These are phyloP conservation scores for Taxidea taxus DNA, from an alignment of 2,113 vertebrate species.

Conservation along the genomic window DNA sequence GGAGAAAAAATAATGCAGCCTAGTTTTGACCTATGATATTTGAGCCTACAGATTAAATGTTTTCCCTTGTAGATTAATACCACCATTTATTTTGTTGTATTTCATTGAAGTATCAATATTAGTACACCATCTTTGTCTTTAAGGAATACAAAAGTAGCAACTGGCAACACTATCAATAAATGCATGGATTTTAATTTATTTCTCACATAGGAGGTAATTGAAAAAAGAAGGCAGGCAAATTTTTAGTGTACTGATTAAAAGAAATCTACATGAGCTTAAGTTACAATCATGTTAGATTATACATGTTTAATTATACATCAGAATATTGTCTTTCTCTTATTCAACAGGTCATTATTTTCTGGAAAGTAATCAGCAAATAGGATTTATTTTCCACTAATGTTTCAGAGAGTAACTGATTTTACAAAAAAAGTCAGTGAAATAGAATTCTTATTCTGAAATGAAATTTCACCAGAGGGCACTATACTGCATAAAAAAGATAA, in stretches of 20 bases:
- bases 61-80: constrained; percentile 3
- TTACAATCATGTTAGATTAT: not conserved
- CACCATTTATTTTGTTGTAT: not conserved
- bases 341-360: not conserved
- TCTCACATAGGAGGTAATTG: not conserved
- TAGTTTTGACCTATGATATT: constrained; percentile 30
- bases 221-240: constrained; percentile 1
- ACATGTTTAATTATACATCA: not conserved
- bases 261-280: not conserved
- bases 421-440: not conserved
- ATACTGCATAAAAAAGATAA: not conserved
- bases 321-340: not conserved
- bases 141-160: constrained; percentile 38
- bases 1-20: not conserved
- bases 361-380: not conserved
- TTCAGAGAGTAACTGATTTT: constrained; percentile 15
- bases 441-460: not conserved
- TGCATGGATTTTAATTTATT: not conserved
- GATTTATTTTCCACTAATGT: constrained; percentile 8
- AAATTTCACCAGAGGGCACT: constrained; percentile 58
- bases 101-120: constrained; percentile 19
- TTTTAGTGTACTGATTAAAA: constrained; percentile 11
- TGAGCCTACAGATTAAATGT: constrained; percentile 40
- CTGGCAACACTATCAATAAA: not conserved
- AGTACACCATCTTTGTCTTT: not conserved